Base-by-base conservation (phyloP, 2,888 invertebrate genomes). In the Acleris holmiana region DNA sequence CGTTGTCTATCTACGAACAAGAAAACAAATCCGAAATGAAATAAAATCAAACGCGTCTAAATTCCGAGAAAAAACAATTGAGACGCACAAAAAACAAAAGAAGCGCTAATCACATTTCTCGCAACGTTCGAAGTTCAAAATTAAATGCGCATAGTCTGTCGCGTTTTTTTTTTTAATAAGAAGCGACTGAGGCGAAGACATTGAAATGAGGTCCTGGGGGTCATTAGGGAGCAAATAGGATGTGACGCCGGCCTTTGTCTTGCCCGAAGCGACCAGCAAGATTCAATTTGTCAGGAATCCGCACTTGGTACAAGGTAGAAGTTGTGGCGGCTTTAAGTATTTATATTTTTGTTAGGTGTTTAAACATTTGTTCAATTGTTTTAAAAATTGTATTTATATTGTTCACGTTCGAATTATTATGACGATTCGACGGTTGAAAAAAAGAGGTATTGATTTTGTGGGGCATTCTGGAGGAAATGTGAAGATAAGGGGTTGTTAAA, bases 231-330 rank as follows among this genome's bases (percentile, higher is more conserved):
- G 85, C 87, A 83, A 88, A 89, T 86, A 86, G 87, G 88, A 89
- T 84, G 82, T 76, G 85, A 85, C 85, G 83, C 82, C 85, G 80
- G 84, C 87, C 85, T 86, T 88, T 89, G 88, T 88, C 85, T 88
- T 76, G 83, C 89, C 85, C 79, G 76, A 69, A 81, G 86, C 86
- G 81, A 80, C 79, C 73, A 80, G 82, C 82, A 82, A 84, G 85
- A 91, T 91, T 89, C 89, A 91, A 91, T 90, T 90, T 91, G 89
- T 88, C 87, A 89, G 81, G 80, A 79, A 83, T 81, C 79, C 79
- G 71, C 41, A 59, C 13, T 29, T 70, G 81, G 80, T 25, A 2
- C 68, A 76, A 78, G 78, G 60, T 17, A 67, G 1, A 67, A 65
- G 57, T 61, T n/a, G 7, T 46, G 13, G 55, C 55, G 55, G 19